Evolutionary conservation across 2,888 invertebrate species (phyloP), one percentile per base, ranked within the genome.

Genomic region (Drosophila meridiana): DNA sequence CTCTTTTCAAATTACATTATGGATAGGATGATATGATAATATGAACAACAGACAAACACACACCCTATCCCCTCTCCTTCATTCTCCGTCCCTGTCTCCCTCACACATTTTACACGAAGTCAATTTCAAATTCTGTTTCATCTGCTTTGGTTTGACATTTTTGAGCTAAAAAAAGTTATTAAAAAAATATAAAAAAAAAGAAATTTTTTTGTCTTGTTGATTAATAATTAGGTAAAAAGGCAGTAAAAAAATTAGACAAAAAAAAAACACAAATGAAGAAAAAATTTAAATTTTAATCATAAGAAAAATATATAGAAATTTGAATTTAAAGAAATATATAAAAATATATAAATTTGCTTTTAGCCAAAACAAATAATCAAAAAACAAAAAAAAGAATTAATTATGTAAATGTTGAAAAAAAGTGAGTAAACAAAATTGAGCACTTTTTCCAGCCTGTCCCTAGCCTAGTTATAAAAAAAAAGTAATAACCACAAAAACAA

Each of bases 181-280:
- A 32, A 9, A 36, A 40, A 52, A 14, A 30, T 20, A 40, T 47
- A 43, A 5, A 65, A 56, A 55, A 48, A 66, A 58, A 75, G 65
- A 70, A 55, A 56, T 87, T 83, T 82, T 76, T 87, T 47, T 56
- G 69, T 88, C 89, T 89, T 90, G 91, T 91, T 90, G 91, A 90
- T 89, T 90, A 90, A 82, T 90, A 82, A 85, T 90, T 90, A 90
- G 90, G 91, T 78, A 77, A 77, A 83, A 20, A 52, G 32, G 73
- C 73, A 68, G 63, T 50, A 83, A 81, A 75, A 76, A 72, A 62
- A 78, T 75, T 69, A 72, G 69, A 72, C 61, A 69, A 30, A 38
- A 11, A 11, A 4, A 38, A 50, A n/a, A n/a, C 1, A 42, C 63
- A 73, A 74, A 45, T 55, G 67, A 62, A 66, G 63, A 66, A 53